A percentile compares a stretch with the other conserved stretches of the same genome.
Conservation (phyloP, 2,888 invertebrate genomes). For the Mesochorus sp. region DNA sequence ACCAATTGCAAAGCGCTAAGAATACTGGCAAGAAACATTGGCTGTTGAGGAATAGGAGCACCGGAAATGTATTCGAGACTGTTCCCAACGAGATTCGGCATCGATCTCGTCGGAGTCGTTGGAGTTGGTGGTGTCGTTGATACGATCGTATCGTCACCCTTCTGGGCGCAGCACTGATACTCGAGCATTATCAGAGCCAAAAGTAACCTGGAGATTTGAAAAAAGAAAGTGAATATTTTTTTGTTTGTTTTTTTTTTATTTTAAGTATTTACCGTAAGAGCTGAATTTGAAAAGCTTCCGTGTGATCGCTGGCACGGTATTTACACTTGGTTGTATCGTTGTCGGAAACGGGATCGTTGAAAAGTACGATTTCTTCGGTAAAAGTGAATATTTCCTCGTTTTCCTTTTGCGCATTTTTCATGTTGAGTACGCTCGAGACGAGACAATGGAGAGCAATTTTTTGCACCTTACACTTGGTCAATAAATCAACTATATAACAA, state of each 20-base stretch:
- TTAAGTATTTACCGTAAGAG: slow-evolving; percentile 83
- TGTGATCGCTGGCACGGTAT: slow-evolving; percentile 85
- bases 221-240: no score
- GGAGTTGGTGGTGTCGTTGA: slow-evolving; percentile 68
- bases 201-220: slow-evolving; percentile 83
- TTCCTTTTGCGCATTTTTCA: slow-evolving; percentile 81
- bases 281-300: slow-evolving; percentile 88
- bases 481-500: slow-evolving; percentile 89
- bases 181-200: slow-evolving; percentile 90
- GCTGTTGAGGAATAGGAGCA: slow-evolving; percentile 89
- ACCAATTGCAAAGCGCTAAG: slow-evolving; percentile 88
- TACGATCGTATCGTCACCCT: slow-evolving; percentile 81
- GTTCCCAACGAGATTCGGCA: slow-evolving; percentile 75
- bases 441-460: slow-evolving; percentile 92
- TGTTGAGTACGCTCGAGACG: slow-evolving; percentile 88
- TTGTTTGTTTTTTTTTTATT: background rate
- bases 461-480: slow-evolving; percentile 91
- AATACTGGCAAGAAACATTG: slow-evolving; percentile 91
- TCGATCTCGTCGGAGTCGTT: slow-evolving; percentile 72
- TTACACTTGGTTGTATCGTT: slow-evolving; percentile 83
- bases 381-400: slow-evolving; percentile 84
- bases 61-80: slow-evolving; percentile 86
- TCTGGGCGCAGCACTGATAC: slow-evolving; percentile 86
- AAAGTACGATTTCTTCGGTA: slow-evolving; percentile 89
- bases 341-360: slow-evolving; percentile 86